Evolutionary conservation across 2,113 vertebrate species (phyloP), one percentile per base, ranked within the genome.

Genomic region (Rhodinocichla rosea): DNA sequence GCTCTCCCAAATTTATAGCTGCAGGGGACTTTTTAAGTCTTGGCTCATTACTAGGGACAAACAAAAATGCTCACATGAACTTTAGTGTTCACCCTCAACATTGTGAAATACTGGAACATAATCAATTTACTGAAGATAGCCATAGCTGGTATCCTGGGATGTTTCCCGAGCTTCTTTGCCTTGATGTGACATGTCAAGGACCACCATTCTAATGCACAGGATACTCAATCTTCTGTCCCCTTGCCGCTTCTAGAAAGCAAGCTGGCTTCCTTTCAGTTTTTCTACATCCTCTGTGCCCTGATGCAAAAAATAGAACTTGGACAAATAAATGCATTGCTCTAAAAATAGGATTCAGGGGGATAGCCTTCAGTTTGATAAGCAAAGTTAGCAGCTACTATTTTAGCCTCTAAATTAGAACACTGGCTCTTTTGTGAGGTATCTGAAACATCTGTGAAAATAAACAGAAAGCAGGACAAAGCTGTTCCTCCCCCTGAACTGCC

Each of bases 391-490:
- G 62, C 57, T 71, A 60, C 85, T 93, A 50, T 93, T 92, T 92
- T 76, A 62, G 73, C 79, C 73, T 90, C 37, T 73, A 19, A 77
- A 77, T 52, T 62, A 70, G 52, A 93, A 90, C 53, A 76, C 12
- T 62, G 60, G 19, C 69, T 90, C 76, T 84, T 92, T 44, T 81
- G 67, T 87, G 40, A 92, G 91, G 73, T 68, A 81, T 42, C 40
- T 75, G 76, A 81, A 83, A 83, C 91, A 92, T 77, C 62, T 91
- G 59, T 95, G 33, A 35, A 94, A 91, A 90, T 56, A 95, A 80
- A 88, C 21, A 47, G 15, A n/a, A 90, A 83, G 13, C 60, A 71
- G 26, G 53, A 84, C 37, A 60, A 81, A 93, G 81, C 52, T 23
- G 30, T 35, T 78, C 27, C 26, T 92, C 50, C 33, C 39, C 30